Evolutionary conservation across 1,140 invertebrate species (phyloP).

Genomic region (Zeugodacus cucurbitae): DNA sequence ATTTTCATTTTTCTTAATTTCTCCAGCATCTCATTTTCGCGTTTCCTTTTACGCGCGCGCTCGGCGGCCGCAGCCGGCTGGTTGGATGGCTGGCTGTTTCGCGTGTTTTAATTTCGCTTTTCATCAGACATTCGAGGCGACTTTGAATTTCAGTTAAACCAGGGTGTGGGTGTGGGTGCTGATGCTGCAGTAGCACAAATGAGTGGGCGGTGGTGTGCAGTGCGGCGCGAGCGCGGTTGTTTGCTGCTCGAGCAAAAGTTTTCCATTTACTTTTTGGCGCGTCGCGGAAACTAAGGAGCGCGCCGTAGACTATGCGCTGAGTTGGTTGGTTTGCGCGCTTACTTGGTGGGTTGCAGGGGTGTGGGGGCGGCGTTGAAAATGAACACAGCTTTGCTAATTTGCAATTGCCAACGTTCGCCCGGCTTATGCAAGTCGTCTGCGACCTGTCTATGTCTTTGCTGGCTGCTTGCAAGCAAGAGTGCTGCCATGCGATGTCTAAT

Average conservation of each 20-base stretch:
- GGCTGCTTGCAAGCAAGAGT: background rate
- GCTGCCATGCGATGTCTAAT: background rate
- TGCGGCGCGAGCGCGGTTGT: background rate
- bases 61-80: background rate
- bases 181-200: background rate
- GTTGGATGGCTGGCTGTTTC: slow-evolving; percentile 14
- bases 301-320: background rate
- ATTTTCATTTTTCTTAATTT: slow-evolving; percentile 47
- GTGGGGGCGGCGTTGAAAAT: background rate
- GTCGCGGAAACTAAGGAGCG: background rate
- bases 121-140: slow-evolving; percentile 44
- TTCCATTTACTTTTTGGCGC: background rate
- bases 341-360: background rate
- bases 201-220: no score
- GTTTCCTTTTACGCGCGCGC: slow-evolving; percentile 23
- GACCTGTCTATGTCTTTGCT: slow-evolving; percentile 27
- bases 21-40: slow-evolving; percentile 44
- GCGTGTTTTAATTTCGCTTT: slow-evolving; percentile 61
- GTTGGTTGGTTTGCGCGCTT: background rate
- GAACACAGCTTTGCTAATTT: slow-evolving; percentile 27
- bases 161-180: background rate
- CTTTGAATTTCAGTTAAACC: background rate
- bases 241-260: background rate
- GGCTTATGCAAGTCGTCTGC: background rate
- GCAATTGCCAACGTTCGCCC: slow-evolving; percentile 21